Evolutionary conservation across 2,797 vertebrate genomes (phyloP).

Genomic region (Anas flavirostris): DNA sequence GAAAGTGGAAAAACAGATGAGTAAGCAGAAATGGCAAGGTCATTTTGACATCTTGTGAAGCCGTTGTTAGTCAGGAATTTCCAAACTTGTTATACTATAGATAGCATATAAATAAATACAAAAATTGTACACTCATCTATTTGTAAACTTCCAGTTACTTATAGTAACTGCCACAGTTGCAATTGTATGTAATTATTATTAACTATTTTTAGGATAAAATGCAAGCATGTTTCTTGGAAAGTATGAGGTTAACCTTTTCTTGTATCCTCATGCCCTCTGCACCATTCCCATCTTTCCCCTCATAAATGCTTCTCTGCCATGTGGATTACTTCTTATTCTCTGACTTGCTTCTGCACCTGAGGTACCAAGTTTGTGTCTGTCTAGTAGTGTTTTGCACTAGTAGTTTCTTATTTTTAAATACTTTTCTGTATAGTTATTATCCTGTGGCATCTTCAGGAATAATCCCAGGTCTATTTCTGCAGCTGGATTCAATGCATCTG

Average conservation of each 20-base stretch:
- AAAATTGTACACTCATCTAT: neutral
- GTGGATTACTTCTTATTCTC: neutral
- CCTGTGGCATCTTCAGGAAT: neutral
- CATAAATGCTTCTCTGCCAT: neutral
- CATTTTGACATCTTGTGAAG: neutral
- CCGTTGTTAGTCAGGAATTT: neutral
- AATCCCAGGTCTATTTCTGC: neutral
- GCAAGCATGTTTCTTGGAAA: neutral
- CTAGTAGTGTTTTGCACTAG: neutral
- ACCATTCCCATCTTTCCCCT: neutral
- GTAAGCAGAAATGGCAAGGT: neutral
- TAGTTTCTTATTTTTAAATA: neutral
- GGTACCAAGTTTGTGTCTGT: neutral
- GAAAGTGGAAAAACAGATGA: neutral
- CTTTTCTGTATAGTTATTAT: neutral
- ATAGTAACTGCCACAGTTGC: neutral
- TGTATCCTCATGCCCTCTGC: neutral
- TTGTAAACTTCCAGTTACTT: neutral
- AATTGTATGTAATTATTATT: neutral
- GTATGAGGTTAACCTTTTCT: neutral
- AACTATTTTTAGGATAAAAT: neutral
- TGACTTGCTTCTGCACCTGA: neutral
- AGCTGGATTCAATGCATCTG: neutral
- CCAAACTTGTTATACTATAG: neutral
- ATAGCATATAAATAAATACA: neutral